Percentiles rank a stretch among this genome's conserved stretches.
These are phyloP conservation scores for Physella acuta DNA, from an alignment of 1,140 invertebrate species.

Conservation along the genomic window DNA sequence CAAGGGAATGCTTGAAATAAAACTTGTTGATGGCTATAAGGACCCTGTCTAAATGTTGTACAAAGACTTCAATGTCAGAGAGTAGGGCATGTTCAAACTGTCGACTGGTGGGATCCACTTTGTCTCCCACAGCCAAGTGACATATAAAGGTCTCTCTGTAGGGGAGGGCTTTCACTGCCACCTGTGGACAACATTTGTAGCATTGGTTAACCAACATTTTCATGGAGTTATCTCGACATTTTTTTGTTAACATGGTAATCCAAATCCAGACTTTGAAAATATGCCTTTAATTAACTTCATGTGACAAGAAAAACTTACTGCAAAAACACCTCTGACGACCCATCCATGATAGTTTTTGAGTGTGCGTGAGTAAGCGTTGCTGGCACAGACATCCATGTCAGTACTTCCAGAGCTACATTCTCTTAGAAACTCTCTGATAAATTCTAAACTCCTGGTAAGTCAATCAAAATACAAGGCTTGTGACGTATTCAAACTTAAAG, in stretches of 20 bases:
- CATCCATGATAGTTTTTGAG: conserved; percentile 59
- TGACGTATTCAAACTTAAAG: too few relatives aligned
- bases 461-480: too few relatives aligned
- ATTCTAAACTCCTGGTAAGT: conserved; percentile 51
- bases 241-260: not conserved
- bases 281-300: too few relatives aligned
- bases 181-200: conserved; percentile 36
- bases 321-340: conserved; percentile 58
- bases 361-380: conserved; percentile 50
- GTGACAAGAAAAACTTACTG: too few relatives aligned
- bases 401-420: conserved; percentile 45
- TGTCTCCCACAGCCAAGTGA: conserved; percentile 33
- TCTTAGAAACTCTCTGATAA: conserved; percentile 51
- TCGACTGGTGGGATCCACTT: conserved; percentile 23
- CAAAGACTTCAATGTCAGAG: conserved; percentile 46
- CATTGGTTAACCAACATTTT: not conserved
- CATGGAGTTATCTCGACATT: not conserved
- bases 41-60: conserved; percentile 39
- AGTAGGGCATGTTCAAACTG: conserved; percentile 39
- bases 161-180: conserved; percentile 54
- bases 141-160: conserved; percentile 46
- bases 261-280: not conserved
- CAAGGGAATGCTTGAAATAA: conserved; percentile 43
- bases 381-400: conserved; percentile 43
- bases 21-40: conserved; percentile 48